Evolutionary conservation across 2,113 vertebrate genomes (phyloP).

Genomic region (Pachypanchax playfairii): DNA sequence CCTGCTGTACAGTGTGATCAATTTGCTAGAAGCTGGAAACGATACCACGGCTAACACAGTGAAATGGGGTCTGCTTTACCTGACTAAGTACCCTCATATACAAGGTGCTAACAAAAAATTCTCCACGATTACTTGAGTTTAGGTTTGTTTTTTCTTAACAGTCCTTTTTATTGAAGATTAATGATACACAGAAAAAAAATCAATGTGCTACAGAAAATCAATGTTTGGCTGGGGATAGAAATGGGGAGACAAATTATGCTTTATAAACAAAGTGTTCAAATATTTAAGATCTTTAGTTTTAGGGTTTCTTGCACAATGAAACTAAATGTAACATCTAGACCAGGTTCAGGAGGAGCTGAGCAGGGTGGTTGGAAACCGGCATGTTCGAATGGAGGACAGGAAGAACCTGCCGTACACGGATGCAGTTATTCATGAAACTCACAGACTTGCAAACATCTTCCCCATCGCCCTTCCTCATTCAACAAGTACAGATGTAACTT

Average conservation of each 20-base stretch:
- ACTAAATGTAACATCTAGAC: too few species aligned
- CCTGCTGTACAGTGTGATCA: conserved; percentile 54
- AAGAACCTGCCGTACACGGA: background rate
- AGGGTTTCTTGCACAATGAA: too few species aligned
- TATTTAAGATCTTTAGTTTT: too few species aligned
- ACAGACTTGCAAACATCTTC: background rate
- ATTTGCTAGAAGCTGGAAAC: conserved; percentile 75
- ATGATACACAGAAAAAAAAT: too few species aligned
- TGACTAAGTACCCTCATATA: conserved; percentile 78
- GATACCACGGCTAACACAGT: conserved; percentile 68
- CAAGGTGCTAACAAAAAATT: conserved; percentile 70
- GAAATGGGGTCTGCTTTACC: conserved; percentile 68
- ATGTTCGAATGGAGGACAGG: background rate
- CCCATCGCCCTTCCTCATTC: background rate
- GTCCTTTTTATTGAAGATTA: too few species aligned
- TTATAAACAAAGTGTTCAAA: too few species aligned
- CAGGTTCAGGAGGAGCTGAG: conserved; percentile 18
- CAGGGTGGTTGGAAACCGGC: background rate
- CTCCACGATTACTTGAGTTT: background rate
- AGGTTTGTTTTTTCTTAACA: too few species aligned
- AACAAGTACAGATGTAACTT: background rate
- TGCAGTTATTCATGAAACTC: background rate
- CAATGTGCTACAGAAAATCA: too few species aligned
- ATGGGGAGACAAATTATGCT: too few species aligned
- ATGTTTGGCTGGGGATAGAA: too few species aligned